Percentiles rank a stretch among this genome's conserved stretches.
Evolutionary conservation across 2,113 vertebrate genomes (phyloP).

Genomic region (Gobiocypris rarus): DNA sequence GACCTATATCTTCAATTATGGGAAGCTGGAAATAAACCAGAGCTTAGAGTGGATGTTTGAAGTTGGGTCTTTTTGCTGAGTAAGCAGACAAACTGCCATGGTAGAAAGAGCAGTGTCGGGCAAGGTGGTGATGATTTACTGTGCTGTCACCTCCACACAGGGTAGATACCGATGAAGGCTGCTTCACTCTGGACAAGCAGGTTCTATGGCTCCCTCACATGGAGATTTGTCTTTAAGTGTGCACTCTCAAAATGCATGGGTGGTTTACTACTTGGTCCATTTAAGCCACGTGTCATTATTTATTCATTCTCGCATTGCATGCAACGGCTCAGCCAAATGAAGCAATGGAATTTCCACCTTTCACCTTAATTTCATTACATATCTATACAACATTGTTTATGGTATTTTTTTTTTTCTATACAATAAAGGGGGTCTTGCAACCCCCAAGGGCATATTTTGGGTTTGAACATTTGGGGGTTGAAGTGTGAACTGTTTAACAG

Average conservation of each 20-base stretch:
- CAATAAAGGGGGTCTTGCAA: too few species aligned
- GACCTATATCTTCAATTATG: constrained; percentile 2
- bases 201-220: constrained; percentile 5
- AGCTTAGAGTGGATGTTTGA: neutral
- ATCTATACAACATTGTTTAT: neutral
- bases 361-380: neutral
- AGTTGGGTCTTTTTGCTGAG: constrained; percentile 29
- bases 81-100: constrained; percentile 32
- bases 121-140: constrained; percentile 31
- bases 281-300: neutral
- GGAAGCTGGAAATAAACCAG: constrained; percentile 6
- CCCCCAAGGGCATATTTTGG: too few species aligned
- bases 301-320: neutral
- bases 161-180: neutral
- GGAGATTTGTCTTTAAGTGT: neutral
- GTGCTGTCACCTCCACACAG: neutral
- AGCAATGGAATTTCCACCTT: neutral
- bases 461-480: too few species aligned
- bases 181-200: neutral
- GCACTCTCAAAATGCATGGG: neutral
- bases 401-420: neutral
- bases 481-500: too few species aligned
- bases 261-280: neutral
- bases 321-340: neutral
- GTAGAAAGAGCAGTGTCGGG: constrained; percentile 34